Evolutionary conservation across 2,113 vertebrate genomes (phyloP), one percentile per base, ranked within the genome.

Genomic region (Oncorhynchus tshawytscha): DNA sequence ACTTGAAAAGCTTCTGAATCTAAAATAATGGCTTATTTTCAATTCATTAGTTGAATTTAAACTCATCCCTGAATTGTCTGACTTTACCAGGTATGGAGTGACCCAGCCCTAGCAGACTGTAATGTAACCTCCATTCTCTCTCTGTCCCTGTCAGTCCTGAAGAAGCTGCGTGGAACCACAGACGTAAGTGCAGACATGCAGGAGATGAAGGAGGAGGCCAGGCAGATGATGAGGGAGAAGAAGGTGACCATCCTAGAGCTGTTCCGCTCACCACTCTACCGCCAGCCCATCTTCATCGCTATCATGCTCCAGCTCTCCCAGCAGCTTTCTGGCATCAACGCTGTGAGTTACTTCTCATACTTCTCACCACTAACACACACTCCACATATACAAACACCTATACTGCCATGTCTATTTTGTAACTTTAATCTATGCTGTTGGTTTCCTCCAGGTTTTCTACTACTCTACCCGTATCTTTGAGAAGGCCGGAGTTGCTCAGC

Each of bases 171-270:
- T 0, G 97, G 97, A 29, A 96, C 92, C 0, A 91, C 92, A 0
- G 97, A 99, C 0, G 97, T 99, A 84, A 95, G 94, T 79, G 90
- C 88, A 0, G 97, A 99, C 92, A 93, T 99, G 88, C 96, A 97
- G 91, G 97, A 99, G 91, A 99, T 99, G 97, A 99, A 99, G 89
- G 97, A 98, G 79, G 97, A 99, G 90, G 95, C 95, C 79, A 90
- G 97, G 76, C 96, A 98, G 89, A 99, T 99, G 97, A 97, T 97
- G 96, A 90, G 95, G 71, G 97, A 99, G 92, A 98, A 97, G 92
- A 98, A 97, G 73, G 97, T 98, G 80, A 98, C 95, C 73, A 98
- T 99, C 45, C 79, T 88, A 49, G 96, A 97, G 89, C 94, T 99
- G 18, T 95, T 98, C 90, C 95, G 94, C 72, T 97, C 97, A 0